Conservation (phyloP, 2,113 vertebrate genomes). For the Sinocyclocheilus maitianheensis region DNA sequence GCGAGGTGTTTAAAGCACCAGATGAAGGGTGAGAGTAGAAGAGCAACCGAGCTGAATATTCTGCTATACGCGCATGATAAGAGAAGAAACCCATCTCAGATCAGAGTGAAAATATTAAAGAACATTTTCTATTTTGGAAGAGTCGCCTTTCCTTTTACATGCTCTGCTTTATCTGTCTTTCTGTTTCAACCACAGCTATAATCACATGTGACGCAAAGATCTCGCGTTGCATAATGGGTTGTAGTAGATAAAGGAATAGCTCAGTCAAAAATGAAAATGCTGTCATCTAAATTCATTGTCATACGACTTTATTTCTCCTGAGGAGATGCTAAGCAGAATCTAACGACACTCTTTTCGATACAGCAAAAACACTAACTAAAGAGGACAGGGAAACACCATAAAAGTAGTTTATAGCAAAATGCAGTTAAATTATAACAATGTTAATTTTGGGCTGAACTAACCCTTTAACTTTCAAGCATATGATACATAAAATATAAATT, state of each 20-base stretch:
- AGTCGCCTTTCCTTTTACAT: not conserved
- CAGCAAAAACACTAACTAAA: not conserved
- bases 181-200: not conserved
- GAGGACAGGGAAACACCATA: not conserved
- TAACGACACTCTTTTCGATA: not conserved
- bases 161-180: not conserved
- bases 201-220: not conserved
- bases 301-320: not conserved
- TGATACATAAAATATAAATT: not conserved
- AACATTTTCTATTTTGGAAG: not conserved
- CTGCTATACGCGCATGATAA: not conserved
- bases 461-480: not conserved
- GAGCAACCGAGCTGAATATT: not conserved
- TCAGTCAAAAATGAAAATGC: not conserved
- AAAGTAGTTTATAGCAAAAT: not conserved
- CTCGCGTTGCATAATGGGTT: not conserved
- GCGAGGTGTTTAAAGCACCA: not conserved
- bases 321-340: not conserved
- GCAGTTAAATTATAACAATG: not conserved
- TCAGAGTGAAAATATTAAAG: not conserved
- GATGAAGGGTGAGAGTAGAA: not conserved
- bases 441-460: not conserved
- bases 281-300: not conserved
- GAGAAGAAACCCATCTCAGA: not conserved
- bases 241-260: not conserved